Conservation (phyloP, 2,888 invertebrate genomes). For the Allolobophora icterica region DNA sequence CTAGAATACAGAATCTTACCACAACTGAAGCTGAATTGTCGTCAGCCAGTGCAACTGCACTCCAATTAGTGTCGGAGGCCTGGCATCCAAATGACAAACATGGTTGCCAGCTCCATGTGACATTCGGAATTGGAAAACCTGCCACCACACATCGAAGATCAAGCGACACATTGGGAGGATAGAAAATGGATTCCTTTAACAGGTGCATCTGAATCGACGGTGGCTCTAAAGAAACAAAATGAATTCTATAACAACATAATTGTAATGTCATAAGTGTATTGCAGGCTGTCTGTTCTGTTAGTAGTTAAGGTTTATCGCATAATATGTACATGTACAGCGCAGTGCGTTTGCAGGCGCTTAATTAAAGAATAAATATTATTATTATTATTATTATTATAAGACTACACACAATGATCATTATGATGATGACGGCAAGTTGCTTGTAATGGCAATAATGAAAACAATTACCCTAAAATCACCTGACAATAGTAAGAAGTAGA, state of each 20-base stretch:
- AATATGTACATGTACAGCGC: no score
- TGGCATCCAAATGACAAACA: background rate
- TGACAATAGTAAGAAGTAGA: background rate
- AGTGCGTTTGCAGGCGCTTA: no score
- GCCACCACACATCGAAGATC: background rate
- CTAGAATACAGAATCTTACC: background rate
- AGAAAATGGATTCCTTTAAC: background rate
- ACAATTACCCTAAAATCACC: background rate
- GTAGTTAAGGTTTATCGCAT: no score
- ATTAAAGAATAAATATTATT: no score
- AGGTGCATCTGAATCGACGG: background rate
- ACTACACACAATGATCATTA: background rate
- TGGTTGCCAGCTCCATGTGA: slow-evolving; percentile 11
- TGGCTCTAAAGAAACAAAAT: background rate
- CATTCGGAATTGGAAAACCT: background rate
- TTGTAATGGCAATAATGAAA: background rate
- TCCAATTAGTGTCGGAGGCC: background rate
- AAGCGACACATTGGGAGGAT: background rate
- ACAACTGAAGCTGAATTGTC: background rate
- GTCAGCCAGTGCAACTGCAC: background rate
- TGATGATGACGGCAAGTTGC: background rate
- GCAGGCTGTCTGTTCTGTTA: no score
- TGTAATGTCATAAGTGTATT: no score
- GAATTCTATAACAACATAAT: background rate
- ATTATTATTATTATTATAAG: background rate